These are phyloP conservation scores for Microplitis manilae DNA, from an alignment of 2,888 invertebrate species.

Conservation along the genomic window DNA sequence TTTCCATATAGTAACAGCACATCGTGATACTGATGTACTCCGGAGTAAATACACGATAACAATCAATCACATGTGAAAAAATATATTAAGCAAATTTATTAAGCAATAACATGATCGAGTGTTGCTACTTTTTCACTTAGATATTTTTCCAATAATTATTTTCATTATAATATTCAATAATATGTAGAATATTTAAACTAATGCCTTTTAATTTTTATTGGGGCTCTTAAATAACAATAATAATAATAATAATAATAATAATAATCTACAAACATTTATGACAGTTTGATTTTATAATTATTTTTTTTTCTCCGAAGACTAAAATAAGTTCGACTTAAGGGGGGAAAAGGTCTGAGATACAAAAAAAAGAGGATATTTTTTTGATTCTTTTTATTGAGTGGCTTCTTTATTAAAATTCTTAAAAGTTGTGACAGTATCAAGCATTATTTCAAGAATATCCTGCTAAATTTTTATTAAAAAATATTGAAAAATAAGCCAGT, in stretches of 20 bases:
- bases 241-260: not conserved
- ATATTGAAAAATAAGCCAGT: too few relatives aligned
- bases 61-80: slow-evolving; percentile 19
- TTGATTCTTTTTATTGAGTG: too few relatives aligned
- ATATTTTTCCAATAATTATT: slow-evolving; percentile 54
- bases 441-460: too few relatives aligned
- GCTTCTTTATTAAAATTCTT: too few relatives aligned
- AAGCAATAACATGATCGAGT: slow-evolving; percentile 22
- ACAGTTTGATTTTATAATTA: not conserved
- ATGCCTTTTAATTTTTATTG: slow-evolving; percentile 25
- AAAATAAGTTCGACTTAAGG: not conserved
- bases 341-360: too few relatives aligned
- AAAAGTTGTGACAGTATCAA: too few relatives aligned
- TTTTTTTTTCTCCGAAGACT: not conserved
- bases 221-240: not conserved
- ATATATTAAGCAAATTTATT: not conserved
- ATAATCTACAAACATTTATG: not conserved
- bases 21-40: not conserved
- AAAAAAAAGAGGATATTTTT: too few relatives aligned
- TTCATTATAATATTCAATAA: slow-evolving; percentile 35
- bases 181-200: slow-evolving; percentile 38
- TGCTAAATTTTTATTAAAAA: too few relatives aligned
- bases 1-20: slow-evolving; percentile 12
- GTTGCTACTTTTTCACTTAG: slow-evolving; percentile 32
- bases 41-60: slow-evolving; percentile 11